phyloP scores from a whole-genome alignment of 1,140 invertebrate genomes.

The Anastrepha ludens region DNA sequence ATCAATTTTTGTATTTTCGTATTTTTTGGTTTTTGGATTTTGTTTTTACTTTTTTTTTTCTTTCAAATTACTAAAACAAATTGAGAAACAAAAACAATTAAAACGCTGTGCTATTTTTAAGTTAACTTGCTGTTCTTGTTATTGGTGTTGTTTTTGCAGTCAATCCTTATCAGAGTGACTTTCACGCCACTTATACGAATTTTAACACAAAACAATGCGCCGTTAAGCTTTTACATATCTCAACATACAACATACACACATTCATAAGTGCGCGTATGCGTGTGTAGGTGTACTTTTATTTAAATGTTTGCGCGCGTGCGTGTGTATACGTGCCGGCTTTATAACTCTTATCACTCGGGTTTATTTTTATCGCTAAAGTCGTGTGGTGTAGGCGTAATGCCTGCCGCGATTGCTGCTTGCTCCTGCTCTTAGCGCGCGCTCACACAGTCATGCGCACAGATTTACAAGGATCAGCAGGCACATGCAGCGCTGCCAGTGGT shows the following conservation, averaged over 20 bases:
- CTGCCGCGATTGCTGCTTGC: constrained; percentile 53
- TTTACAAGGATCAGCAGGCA: neutral
- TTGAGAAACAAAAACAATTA: neutral
- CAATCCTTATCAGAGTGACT: constrained; percentile 35
- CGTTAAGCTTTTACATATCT: constrained; percentile 59
- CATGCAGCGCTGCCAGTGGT: neutral
- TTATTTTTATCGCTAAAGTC: constrained; percentile 6
- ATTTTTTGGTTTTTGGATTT: neutral
- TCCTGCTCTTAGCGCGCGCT: constrained; percentile 2
- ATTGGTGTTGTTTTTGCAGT: constrained; percentile 14
- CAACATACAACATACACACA: constrained; percentile 24
- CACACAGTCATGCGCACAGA: neutral
- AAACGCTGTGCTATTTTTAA: neutral
- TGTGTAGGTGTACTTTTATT: neutral
- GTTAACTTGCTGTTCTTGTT: neutral
- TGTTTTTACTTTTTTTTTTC: neutral
- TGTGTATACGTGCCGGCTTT: constrained; percentile 28
- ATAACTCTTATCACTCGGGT: neutral
- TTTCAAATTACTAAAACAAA: constrained; percentile 23
- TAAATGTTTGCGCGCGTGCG: neutral
- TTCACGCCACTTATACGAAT: constrained; percentile 17
- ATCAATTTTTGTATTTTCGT: neutral
- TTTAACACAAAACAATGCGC: constrained; percentile 31
- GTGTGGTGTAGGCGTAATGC: constrained; percentile 23
- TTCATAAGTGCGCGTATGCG: neutral